Evolutionary conservation across 2,797 vertebrate genomes (phyloP).

Genomic region (Squalus acanthias): DNA sequence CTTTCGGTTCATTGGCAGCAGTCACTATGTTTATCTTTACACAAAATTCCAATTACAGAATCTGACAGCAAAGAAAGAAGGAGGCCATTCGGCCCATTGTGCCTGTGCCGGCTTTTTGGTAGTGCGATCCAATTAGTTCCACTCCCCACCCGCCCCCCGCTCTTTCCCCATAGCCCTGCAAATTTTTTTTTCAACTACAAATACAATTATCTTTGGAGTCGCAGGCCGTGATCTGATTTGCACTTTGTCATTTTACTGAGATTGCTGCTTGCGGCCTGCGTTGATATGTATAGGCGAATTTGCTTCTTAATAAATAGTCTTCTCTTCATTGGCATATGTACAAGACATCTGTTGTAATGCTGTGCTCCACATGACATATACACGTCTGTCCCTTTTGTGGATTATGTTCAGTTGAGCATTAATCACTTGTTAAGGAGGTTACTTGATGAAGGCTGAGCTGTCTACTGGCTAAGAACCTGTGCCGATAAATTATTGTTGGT

Average conservation of each 20-base stretch:
- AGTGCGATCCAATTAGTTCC: neutral
- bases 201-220: neutral
- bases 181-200: neutral
- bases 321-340: neutral
- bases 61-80: neutral
- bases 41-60: neutral
- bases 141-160: neutral
- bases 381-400: neutral
- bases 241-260: neutral
- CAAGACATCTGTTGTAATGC: slow-evolving; percentile 6
- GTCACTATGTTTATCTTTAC: too few relatives aligned
- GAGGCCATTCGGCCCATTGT: neutral
- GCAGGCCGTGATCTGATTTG: neutral
- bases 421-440: slow-evolving; percentile 14
- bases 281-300: neutral
- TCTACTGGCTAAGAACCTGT: neutral
- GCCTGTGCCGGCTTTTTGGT: neutral
- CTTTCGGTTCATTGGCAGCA: too few relatives aligned
- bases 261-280: neutral
- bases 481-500: neutral
- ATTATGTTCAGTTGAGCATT: neutral
- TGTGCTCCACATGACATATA: neutral
- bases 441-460: neutral
- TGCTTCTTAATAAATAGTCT: neutral
- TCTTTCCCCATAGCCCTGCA: neutral